These are phyloP conservation scores for Hippocampus guttulatus DNA, from an alignment of 2,113 vertebrate species.

Conservation along the genomic window DNA sequence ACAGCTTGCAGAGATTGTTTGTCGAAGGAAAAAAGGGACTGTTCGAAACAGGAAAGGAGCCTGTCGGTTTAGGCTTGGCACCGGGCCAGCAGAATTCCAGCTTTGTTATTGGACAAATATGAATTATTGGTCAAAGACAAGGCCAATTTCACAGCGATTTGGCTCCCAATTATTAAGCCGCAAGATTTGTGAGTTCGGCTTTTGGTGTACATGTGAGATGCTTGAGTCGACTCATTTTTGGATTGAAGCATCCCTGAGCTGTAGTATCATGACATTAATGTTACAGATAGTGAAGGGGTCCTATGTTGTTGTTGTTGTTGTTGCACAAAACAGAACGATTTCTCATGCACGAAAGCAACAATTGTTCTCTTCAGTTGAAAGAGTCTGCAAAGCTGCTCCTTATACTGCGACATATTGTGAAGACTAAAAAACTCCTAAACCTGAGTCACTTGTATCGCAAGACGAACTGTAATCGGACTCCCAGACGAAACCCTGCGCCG, in stretches of 20 bases:
- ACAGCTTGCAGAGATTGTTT: conserved; percentile 14
- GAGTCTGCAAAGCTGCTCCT: too few species aligned
- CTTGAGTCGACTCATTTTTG: too few species aligned
- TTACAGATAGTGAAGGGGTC: too few species aligned
- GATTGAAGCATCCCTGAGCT: too few species aligned
- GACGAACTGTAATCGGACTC: background rate
- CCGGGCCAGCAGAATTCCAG: conserved; percentile 13
- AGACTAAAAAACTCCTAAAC: too few species aligned
- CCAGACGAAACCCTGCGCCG: conserved; percentile 11
- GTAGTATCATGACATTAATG: too few species aligned
- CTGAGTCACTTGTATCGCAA: too few species aligned
- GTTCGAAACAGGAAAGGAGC: background rate
- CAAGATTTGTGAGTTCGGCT: background rate
- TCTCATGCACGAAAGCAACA: background rate
- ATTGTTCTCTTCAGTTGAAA: conserved; percentile 2
- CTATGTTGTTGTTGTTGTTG: too few species aligned
- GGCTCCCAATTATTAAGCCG: background rate
- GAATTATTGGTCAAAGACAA: conserved; percentile 9
- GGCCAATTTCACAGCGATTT: conserved; percentile 7
- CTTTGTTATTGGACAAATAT: conserved; percentile 13
- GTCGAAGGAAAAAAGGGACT: background rate
- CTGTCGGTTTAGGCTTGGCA: conserved; percentile 17
- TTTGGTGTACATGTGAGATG: background rate
- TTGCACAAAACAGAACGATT: too few species aligned
- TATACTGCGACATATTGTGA: too few species aligned